Base-by-base conservation (phyloP, 2,113 vertebrate genomes). In the Heterocephalus glaber region DNA sequence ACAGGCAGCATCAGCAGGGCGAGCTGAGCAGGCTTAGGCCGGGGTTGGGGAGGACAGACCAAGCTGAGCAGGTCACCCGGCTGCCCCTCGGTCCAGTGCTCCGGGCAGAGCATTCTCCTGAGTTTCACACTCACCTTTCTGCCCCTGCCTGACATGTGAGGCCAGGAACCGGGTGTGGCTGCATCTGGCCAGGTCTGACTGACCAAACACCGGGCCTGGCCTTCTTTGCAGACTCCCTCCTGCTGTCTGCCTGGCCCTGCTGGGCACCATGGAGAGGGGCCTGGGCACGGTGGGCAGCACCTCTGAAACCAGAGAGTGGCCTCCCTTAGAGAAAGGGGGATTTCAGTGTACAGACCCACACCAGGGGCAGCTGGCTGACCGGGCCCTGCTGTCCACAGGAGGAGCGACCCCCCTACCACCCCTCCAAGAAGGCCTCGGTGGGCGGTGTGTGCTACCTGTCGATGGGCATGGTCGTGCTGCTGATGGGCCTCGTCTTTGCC, bases 361-460 rank as follows among this genome's bases (percentile, higher is more conserved):
- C 14, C 12, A 14, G 24, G 58, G 7, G 56, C 20, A 1, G 3
- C 2, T 28, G 35, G 9, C 92, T 96, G 58, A 96, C 49, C 16
- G 0, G 3, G 33, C 41, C 0, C 60, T 80, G 19, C 1, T 52
- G 11, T 95, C 72, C 0, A 5, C 97, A 98, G 98, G 98, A 99
- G 83, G 99, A 99, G 90, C 98, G 99, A 86, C 96, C 97, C 96
- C 26, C 98, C 98, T 1, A 19, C 38, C 90, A 95, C 41, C 0
- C 96, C 98, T 16, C 98, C 98, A 79, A 97, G 98, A 97, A 99
- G 98, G 91, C 98, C 99, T 28, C 98, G 0, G 98, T 99, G 90
- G 99, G 98, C 0, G 98, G 99, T 4, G 98, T 99, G 68, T 99
- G 99, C 98, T 99, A 99, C 98, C 98, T 99, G 98, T 99, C 99